These are phyloP conservation scores for Psilopsiagon aymara DNA, from an alignment of 2,113 vertebrate genomes.

Conservation along the genomic window DNA sequence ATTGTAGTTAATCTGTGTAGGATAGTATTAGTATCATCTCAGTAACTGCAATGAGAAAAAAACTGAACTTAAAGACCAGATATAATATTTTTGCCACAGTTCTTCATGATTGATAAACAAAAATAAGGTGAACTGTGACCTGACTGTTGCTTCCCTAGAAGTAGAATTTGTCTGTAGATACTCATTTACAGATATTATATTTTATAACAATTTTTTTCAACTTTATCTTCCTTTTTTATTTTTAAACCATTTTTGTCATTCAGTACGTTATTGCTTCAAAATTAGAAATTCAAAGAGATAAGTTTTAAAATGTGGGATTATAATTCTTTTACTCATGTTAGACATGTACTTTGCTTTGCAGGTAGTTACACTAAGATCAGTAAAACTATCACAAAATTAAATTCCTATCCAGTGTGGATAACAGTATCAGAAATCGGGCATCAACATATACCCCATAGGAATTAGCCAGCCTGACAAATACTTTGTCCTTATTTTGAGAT, in stretches of 20 bases:
- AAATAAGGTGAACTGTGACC: not conserved
- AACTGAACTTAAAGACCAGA: not conserved
- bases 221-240: not conserved
- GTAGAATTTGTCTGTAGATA: not conserved
- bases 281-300: not conserved
- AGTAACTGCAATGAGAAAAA: not conserved
- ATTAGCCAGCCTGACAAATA: not conserved
- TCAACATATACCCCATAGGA: not conserved
- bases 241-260: not conserved
- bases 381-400: not conserved
- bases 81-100: not conserved
- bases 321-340: not conserved
- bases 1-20: not conserved
- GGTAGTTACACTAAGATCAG: not conserved
- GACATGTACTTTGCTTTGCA: not conserved
- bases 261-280: not conserved
- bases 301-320: not conserved
- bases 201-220: not conserved
- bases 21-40: not conserved
- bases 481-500: not conserved
- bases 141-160: not conserved
- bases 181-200: not conserved
- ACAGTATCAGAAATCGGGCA: not conserved
- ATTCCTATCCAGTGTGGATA: not conserved
- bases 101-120: not conserved